These are phyloP conservation scores for Spisula subtruncata DNA, from an alignment of 2,888 invertebrate genomes.

Conservation along the genomic window DNA sequence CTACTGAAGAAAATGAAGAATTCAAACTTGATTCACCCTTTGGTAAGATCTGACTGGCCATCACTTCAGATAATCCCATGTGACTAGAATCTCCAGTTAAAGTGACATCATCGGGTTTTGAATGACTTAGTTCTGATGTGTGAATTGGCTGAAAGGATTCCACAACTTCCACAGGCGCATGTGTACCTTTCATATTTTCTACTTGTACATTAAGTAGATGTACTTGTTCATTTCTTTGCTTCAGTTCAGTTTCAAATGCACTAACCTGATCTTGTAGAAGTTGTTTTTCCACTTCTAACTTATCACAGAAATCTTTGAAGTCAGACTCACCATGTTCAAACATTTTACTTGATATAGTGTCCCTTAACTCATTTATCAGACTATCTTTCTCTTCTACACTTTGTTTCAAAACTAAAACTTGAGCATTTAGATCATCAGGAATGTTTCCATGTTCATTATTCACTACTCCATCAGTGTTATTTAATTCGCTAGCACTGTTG, in stretches of 20 bases:
- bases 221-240: conserved; percentile 26
- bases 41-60: conserved; percentile 38
- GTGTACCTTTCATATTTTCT: neutral
- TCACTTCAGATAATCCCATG: neutral
- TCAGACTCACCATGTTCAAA: conserved; percentile 57
- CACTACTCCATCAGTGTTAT: neutral
- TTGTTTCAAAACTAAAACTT: conserved; percentile 35
- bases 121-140: conserved; percentile 23
- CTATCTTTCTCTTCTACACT: conserved; percentile 47
- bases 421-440: conserved; percentile 14
- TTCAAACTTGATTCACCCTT: conserved; percentile 57
- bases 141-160: conserved; percentile 5
- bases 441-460: neutral
- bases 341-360: neutral
- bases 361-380: conserved; percentile 45
- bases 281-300: conserved; percentile 58
- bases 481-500: neutral
- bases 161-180: neutral
- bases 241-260: conserved; percentile 35
- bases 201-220: neutral
- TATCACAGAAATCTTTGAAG: conserved; percentile 61
- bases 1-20: conserved; percentile 60
- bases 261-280: conserved; percentile 37
- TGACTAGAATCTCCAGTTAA: neutral
- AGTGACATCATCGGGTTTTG: neutral